A percentile compares a stretch with the other conserved stretches of the same genome.
phyloP scores from a whole-genome alignment of 53 echinoderm and acorn worm genomes.

The Luidia sarsii region DNA sequence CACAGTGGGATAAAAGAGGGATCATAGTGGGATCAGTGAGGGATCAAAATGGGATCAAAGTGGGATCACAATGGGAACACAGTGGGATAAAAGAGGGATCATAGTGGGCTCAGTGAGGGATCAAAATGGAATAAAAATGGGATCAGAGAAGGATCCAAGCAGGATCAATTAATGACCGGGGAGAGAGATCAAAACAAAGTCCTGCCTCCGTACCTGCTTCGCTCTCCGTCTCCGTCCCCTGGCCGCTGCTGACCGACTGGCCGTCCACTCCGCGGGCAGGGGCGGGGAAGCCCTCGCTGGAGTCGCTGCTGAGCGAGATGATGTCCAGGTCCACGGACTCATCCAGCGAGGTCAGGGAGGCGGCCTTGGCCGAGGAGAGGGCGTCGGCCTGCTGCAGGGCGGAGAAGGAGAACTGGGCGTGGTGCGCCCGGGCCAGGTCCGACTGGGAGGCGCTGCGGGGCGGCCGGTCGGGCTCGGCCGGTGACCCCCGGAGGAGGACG shows the following conservation, averaged over 20 bases:
- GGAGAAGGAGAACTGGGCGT: conserved; percentile 22
- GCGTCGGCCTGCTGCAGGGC: conserved; percentile 14
- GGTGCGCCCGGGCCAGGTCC: conserved; percentile 23
- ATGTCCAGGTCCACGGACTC: conserved; percentile 80
- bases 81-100: too few relatives aligned
- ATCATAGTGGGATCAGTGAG: too few relatives aligned
- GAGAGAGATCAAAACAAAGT: too few relatives aligned
- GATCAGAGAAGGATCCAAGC: too few relatives aligned
- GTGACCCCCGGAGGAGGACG: conserved; percentile 15
- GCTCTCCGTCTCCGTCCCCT: conserved; percentile 84
- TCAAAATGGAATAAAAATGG: too few relatives aligned
- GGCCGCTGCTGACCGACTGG: conserved; percentile 19
- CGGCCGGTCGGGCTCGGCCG: background rate
- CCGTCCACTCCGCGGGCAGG: conserved; percentile 12
- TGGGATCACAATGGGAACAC: too few relatives aligned
- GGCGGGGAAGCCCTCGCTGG: conserved; percentile 83
- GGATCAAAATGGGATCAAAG: too few relatives aligned
- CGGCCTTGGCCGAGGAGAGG: background rate
- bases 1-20: too few relatives aligned
- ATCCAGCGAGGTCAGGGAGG: conserved; percentile 61
- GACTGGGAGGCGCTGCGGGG: conserved; percentile 53
- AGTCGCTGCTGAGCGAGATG: conserved; percentile 89
- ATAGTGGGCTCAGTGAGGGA: too few relatives aligned
- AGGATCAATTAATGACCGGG: too few relatives aligned
- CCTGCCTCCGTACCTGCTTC: conserved; percentile 77